Conservation (phyloP, 2,113 vertebrate genomes). For the Hemichromis elongatus region DNA sequence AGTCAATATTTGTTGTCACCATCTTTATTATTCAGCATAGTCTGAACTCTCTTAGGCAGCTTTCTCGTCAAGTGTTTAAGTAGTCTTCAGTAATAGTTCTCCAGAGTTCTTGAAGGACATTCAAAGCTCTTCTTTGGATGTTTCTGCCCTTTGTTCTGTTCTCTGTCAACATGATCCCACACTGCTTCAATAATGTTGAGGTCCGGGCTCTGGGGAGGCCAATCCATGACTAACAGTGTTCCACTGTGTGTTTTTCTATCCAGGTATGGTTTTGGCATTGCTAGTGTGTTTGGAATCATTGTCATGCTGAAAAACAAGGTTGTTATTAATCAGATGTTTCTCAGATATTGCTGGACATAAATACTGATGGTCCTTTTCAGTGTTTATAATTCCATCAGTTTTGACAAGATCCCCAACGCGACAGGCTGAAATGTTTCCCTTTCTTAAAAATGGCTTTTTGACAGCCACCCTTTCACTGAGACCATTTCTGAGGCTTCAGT, state of each 20-base stretch:
- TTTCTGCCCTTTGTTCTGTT: not conserved
- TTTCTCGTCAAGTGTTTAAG: not conserved
- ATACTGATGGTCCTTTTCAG: not conserved
- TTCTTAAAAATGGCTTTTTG: not conserved
- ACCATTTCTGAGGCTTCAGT: not conserved
- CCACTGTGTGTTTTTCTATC: not conserved
- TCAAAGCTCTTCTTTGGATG: not conserved
- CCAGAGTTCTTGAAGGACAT: not conserved
- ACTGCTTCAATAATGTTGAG: not conserved
- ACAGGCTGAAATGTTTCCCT: not conserved
- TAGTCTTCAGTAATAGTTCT: not conserved
- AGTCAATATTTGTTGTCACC: not conserved
- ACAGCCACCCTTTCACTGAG: not conserved
- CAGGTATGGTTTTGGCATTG: not conserved
- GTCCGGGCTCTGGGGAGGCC: not conserved
- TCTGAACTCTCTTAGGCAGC: not conserved
- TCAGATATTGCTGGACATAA: not conserved
- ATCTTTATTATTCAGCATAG: not conserved
- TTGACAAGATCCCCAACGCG: not conserved
- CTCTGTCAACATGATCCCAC: not conserved
- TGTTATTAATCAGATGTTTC: not conserved
- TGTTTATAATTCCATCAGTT: not conserved
- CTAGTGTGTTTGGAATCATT: not conserved
- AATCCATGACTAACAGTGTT: accelerated
- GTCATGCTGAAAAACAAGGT: not conserved